Base-by-base conservation (phyloP, 2,113 vertebrate species). In the Gadus macrocephalus region DNA sequence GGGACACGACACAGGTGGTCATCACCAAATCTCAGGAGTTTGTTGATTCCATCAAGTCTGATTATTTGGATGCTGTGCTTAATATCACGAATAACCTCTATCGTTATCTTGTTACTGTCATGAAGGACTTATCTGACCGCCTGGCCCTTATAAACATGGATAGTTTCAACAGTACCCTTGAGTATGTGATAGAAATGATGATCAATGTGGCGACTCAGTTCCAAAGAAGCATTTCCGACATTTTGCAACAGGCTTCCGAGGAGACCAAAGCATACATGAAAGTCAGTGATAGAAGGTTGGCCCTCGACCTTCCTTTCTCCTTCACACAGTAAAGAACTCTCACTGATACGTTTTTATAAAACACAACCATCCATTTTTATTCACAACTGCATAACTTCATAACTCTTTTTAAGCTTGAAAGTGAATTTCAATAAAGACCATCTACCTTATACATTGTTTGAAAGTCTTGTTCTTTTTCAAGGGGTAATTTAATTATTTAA, bases 201-300 rank as follows among this genome's bases (percentile, higher is more conserved):
- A 66, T 83, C 12, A 0, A 70, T 61, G 82, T 83, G 14, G 87
- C 89, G 59, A 82, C 88, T 12, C 53, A 80, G 64, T 81, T 93
- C 71, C 85, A 67, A 49, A 78, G 76, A 2, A 80, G 71, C 1
- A 67, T 95, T 67, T 81, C 68, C 42, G 78, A 82, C 53, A 60
- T 91, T n/a, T 76, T 97, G 64, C 78, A 60, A 42, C 62, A 86
- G 73, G 53, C 91, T 62, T 89, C 91, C 49, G 82, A 83, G 2
- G 84, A 85, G 19, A 60, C 86, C 74, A 90, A 88, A 22, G 58
- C 75, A 0, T 89, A 90, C 0, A 8, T 95, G 55, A 89, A 80
- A 70, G 38, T 92, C 82, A 84, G 63, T 56, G 89, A 89, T 25
- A 93, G 89, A 81, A 93, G 89, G 76, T 80, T 97, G 62, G 92